Conservation (phyloP, 2,888 invertebrate genomes). For the Lucinisca nassula region DNA sequence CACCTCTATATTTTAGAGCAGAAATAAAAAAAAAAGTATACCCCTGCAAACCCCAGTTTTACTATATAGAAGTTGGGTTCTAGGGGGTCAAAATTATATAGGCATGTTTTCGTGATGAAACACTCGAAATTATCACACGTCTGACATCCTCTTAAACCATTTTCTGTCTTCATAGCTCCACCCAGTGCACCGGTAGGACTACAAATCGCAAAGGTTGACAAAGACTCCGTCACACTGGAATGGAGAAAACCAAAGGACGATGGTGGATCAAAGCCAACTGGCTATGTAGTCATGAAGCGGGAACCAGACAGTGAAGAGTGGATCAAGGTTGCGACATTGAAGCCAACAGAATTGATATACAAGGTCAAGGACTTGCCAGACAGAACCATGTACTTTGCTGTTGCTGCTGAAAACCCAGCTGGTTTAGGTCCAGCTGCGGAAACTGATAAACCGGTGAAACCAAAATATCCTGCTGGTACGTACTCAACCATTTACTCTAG, state of each 20-base stretch:
- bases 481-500: constrained; percentile 88
- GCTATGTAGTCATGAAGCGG: constrained; percentile 78
- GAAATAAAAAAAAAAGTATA: too few relatives aligned
- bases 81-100: too few relatives aligned
- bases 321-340: constrained; percentile 78
- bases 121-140: too few relatives aligned
- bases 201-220: constrained; percentile 78
- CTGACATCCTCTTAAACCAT: too few relatives aligned
- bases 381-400: constrained; percentile 86
- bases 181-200: constrained; percentile 83
- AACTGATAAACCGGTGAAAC: constrained; percentile 77
- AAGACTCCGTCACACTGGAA: constrained; percentile 81
- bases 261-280: constrained; percentile 84
- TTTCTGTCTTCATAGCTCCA: constrained; percentile 36
- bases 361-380: constrained; percentile 81
- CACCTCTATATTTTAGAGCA: too few relatives aligned
- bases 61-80: too few relatives aligned
- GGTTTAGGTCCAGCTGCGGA: constrained; percentile 80
- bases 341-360: constrained; percentile 77
- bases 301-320: constrained; percentile 78
- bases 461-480: constrained; percentile 89
- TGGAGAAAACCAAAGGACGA: constrained; percentile 84
- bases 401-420: constrained; percentile 86
- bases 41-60: too few relatives aligned
- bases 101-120: too few relatives aligned